These are phyloP conservation scores for Lepidotrigona ventralis DNA, from an alignment of 1,140 invertebrate species.

Conservation along the genomic window DNA sequence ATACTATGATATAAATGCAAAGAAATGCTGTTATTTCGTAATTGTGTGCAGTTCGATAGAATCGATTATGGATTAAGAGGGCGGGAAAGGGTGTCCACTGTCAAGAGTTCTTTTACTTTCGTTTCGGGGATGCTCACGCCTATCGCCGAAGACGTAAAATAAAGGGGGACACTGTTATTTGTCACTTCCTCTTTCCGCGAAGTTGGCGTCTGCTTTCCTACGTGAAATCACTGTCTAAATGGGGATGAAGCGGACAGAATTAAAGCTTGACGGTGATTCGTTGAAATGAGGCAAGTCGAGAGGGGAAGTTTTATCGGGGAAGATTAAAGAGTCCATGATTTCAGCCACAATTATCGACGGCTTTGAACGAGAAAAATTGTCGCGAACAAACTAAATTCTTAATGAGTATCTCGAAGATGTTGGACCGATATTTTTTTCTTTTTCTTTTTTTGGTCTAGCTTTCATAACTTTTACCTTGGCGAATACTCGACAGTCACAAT, in stretches of 20 bases:
- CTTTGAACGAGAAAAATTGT: not conserved
- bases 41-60: not conserved
- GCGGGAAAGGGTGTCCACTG: conserved; percentile 10
- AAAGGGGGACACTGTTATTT: conserved; percentile 16
- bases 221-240: conserved; percentile 6
- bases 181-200: not conserved
- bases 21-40: not conserved
- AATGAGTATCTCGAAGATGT: not conserved
- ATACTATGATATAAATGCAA: not conserved
- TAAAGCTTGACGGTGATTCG: not conserved
- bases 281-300: not conserved
- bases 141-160: not conserved
- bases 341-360: not conserved
- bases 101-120: conserved; percentile 38
- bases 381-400: not conserved
- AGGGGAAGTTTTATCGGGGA: not conserved
- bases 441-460: too few relatives aligned
- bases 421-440: too few relatives aligned
- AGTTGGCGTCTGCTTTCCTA: conserved; percentile 16
- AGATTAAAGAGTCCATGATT: conserved; percentile 2
- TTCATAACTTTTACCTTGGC: too few relatives aligned
- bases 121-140: not conserved
- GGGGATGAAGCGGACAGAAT: not conserved
- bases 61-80: not conserved
- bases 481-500: too few relatives aligned